A percentile compares a stretch with the other conserved stretches of the same genome.
Conservation (phyloP, 2,888 invertebrate species). For the Zaprionus lineosus region DNA sequence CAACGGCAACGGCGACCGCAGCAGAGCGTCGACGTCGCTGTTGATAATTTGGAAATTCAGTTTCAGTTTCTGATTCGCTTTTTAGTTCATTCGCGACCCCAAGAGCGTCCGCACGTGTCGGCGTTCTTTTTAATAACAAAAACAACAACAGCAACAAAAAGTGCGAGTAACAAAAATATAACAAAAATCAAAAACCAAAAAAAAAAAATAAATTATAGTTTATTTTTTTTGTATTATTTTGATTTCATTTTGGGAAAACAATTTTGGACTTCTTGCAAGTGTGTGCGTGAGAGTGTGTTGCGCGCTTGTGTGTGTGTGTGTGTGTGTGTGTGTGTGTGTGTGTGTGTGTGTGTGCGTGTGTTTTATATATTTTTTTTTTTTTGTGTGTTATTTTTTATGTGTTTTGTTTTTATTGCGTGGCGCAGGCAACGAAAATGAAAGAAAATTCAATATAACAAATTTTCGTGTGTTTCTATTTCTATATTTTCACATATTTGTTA, state of each 20-base stretch:
- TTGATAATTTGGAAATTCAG: slow-evolving; percentile 68
- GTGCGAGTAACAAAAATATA: neutral
- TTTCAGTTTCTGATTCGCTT: slow-evolving; percentile 61
- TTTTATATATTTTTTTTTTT: slow-evolving; percentile 44
- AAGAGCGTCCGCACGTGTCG: slow-evolving; percentile 74
- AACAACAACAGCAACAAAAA: neutral
- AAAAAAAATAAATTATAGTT: neutral
- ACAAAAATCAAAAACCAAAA: neutral
- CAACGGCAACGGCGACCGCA: slow-evolving; percentile 1
- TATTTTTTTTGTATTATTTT: neutral
- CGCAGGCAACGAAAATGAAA: slow-evolving; percentile 15
- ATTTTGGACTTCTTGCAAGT: slow-evolving; percentile 1
- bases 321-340: slow-evolving; percentile 5
- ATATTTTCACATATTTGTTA: neutral
- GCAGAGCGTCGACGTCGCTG: slow-evolving; percentile 16
- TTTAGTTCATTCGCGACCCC: slow-evolving; percentile 78
- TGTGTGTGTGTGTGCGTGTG: neutral
- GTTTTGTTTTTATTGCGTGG: slow-evolving; percentile 47
- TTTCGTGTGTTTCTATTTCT: slow-evolving; percentile 34
- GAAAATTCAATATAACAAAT: slow-evolving; percentile 15
- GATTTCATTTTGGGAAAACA: neutral
- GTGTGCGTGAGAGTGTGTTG: neutral
- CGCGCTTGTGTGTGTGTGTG: neutral
- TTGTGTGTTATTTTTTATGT: slow-evolving; percentile 27
- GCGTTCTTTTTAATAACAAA: too few species aligned